A percentile compares a stretch with the other conserved stretches of the same genome.
These are phyloP conservation scores for Cantharis nigra DNA, from an alignment of 2,888 invertebrate species.

Conservation along the genomic window DNA sequence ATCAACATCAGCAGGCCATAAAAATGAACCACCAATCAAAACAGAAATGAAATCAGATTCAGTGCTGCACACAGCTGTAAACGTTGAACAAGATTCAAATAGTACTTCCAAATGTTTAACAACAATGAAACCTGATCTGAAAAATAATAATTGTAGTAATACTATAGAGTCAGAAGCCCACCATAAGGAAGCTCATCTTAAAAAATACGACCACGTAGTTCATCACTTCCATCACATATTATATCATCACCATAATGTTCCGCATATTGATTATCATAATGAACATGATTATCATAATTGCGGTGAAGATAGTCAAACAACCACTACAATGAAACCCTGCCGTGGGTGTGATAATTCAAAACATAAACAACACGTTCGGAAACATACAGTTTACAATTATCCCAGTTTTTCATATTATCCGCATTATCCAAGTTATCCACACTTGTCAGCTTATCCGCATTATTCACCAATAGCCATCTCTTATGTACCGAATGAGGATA, in stretches of 20 bases:
- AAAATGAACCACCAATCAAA: too few relatives aligned
- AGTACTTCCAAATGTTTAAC: too few relatives aligned
- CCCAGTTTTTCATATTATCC: too few relatives aligned
- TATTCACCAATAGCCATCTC: background rate
- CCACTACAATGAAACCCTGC: background rate
- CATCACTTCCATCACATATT: background rate
- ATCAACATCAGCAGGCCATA: too few relatives aligned
- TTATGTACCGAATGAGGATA: too few relatives aligned
- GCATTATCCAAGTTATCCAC: background rate
- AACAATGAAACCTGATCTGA: too few relatives aligned
- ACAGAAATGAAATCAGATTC: too few relatives aligned
- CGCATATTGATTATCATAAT: background rate
- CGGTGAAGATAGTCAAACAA: background rate
- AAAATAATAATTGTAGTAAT: background rate
- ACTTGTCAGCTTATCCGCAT: background rate
- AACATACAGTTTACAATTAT: background rate
- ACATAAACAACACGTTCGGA: background rate
- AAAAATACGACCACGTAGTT: background rate
- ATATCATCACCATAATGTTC: background rate
- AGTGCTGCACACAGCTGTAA: too few relatives aligned
- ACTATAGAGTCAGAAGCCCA: background rate
- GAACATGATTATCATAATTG: background rate
- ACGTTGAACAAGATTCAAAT: too few relatives aligned
- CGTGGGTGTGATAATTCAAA: background rate
- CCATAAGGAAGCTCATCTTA: background rate